Evolutionary conservation across 2,888 invertebrate species (phyloP).

Genomic region (Lithodes maja): DNA sequence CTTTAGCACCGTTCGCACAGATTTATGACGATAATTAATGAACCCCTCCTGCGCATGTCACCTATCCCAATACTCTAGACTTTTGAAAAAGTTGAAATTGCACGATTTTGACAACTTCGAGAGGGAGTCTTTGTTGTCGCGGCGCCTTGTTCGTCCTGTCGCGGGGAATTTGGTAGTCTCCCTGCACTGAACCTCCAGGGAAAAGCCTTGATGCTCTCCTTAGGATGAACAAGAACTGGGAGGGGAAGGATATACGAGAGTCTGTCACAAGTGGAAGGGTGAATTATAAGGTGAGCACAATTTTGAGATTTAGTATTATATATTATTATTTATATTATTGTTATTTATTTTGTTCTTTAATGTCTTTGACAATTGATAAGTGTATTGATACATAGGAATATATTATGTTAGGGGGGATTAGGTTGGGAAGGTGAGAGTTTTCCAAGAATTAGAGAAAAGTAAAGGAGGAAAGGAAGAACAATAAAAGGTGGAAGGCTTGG

Average conservation of each 20-base stretch:
- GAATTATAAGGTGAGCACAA: neutral
- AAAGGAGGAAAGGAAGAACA: too few species aligned
- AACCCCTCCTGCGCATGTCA: neutral
- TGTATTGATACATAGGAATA: too few species aligned
- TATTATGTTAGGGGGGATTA: too few species aligned
- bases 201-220: neutral
- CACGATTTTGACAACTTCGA: neutral
- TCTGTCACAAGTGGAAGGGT: neutral
- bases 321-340: too few species aligned
- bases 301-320: neutral
- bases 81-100: neutral
- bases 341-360: too few species aligned
- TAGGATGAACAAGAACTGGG: neutral
- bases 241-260: neutral
- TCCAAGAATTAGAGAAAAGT: too few species aligned
- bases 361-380: too few species aligned
- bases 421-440: too few species aligned
- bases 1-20: neutral
- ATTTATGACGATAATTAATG: neutral
- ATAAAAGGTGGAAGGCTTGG: too few species aligned
- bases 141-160: neutral
- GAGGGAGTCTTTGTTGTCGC: neutral
- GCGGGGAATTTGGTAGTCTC: neutral
- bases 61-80: neutral
- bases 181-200: neutral